Evolutionary conservation across 1,140 invertebrate species (phyloP).

Genomic region (Drosophila persimilis): DNA sequence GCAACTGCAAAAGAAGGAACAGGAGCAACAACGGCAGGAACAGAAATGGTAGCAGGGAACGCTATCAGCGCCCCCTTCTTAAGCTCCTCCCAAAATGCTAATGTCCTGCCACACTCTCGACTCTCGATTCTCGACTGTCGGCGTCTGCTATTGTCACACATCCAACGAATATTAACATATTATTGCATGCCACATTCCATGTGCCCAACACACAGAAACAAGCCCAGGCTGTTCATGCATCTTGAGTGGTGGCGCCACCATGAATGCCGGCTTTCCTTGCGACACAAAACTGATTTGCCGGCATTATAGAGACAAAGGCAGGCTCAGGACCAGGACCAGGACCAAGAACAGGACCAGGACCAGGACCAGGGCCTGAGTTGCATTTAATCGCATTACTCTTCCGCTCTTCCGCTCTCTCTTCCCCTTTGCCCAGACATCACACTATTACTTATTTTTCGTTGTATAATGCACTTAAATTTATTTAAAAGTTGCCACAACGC

Average conservation of each 20-base stretch:
- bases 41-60: constrained; percentile 4
- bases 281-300: constrained; percentile 55
- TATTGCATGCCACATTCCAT: constrained; percentile 58
- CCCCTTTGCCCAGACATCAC: no score
- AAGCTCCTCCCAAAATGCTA: constrained; percentile 60
- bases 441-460: constrained; percentile 42
- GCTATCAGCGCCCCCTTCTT: constrained; percentile 9
- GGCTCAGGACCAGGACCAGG: background rate
- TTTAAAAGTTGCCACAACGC: constrained; percentile 51
- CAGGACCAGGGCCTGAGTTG: constrained; percentile 17
- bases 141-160: constrained; percentile 75
- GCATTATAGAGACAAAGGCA: constrained; percentile 32
- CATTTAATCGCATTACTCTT: constrained; percentile 64
- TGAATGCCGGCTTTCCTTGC: constrained; percentile 11
- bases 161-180: constrained; percentile 71
- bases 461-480: constrained; percentile 65
- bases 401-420: constrained; percentile 3
- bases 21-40: no score
- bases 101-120: constrained; percentile 38
- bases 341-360: no score
- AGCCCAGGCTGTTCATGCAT: constrained; percentile 28
- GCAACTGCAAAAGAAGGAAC: no score
- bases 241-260: constrained; percentile 30
- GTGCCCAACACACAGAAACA: background rate
- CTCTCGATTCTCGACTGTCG: constrained; percentile 9